Evolutionary conservation across 1,140 invertebrate genomes (phyloP), one percentile per base, ranked within the genome.

Genomic region (Drosophila paulistorum): DNA sequence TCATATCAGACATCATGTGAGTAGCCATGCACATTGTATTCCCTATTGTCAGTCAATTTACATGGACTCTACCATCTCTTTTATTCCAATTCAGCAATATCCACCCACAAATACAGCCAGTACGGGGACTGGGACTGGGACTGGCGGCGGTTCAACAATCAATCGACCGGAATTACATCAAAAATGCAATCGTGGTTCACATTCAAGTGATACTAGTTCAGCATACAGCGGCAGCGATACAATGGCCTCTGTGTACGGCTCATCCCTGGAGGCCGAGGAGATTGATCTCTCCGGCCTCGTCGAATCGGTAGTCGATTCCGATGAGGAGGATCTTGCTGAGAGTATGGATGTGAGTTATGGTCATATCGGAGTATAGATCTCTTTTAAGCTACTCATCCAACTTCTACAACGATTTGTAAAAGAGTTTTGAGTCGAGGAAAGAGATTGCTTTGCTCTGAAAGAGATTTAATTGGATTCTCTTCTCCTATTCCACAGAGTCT

Each of bases 161-260:
- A 87, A 77, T 74, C 77, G 93, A 92, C 94, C 94, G 69, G 94
- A 94, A 91, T 92, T 96, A 89, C 96, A 96, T 91, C 95, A 96
- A 86, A 97, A 97, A 92, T 97, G 96, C 78, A 97, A 96, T 90
- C 94, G 96, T 67, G 96, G 95, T 82, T 97, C 96, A 17, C 97
- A 98, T 91, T 97, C 97, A 33, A 98, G 97, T 92, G 98, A 99
- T 92, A 98, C 98, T 2, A 98, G 97, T 92, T 98, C 97, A 71
- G 98, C 97, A 48, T 98, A 98, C 92, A 98, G 97, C 83, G 98
- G 98, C 35, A 98, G 97, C 60, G 98, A 99, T 93, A 98, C 98
- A 71, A 98, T 99, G 97, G 97, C 97, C 83, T 97, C 96, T 58
- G 96, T 96, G 59, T 96, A 97, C 91, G 96, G 96, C 77, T 96